These are phyloP conservation scores for Mantis religiosa DNA, from an alignment of 2,888 invertebrate species.

Conservation along the genomic window DNA sequence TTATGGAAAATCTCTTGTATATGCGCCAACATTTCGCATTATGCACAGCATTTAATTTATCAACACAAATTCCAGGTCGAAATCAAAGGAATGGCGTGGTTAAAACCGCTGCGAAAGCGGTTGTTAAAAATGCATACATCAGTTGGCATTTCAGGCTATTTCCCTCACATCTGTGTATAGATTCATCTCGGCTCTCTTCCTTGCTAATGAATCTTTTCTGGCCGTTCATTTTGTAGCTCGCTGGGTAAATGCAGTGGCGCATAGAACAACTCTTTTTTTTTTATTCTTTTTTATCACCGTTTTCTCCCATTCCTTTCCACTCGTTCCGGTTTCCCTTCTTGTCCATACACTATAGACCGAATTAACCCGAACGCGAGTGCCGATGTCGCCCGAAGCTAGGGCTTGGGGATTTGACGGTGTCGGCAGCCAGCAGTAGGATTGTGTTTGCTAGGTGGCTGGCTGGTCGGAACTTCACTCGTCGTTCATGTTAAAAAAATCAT, in stretches of 20 bases:
- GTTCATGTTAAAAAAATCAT: neutral
- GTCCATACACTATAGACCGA: constrained; percentile 21
- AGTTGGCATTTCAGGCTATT: neutral
- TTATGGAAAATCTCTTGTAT: neutral
- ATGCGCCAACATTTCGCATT: neutral
- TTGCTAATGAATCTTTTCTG: constrained; percentile 22
- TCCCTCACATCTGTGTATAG: neutral
- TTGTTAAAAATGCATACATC: neutral
- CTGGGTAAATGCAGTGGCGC: constrained; percentile 23
- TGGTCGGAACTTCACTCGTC: constrained; percentile 10
- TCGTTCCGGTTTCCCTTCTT: constrained; percentile 16
- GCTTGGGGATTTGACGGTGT: constrained; percentile 28
- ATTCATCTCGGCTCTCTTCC: constrained; percentile 21
- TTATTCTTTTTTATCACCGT: constrained; percentile 7
- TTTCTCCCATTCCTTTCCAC: neutral
- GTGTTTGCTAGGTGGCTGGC: constrained; percentile 29
- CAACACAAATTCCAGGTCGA: neutral
- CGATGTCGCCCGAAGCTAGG: constrained; percentile 27
- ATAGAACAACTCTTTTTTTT: constrained; percentile 22
- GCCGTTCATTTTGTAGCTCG: constrained; percentile 22
- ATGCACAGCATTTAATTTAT: neutral
- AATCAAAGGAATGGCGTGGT: neutral
- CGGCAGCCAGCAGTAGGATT: constrained; percentile 28
- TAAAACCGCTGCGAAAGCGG: neutral
- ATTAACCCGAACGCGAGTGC: constrained; percentile 25